Evolutionary conservation across 2,888 invertebrate species (phyloP), one percentile per base, ranked within the genome.

Genomic region (Ornithoptera priamus): DNA sequence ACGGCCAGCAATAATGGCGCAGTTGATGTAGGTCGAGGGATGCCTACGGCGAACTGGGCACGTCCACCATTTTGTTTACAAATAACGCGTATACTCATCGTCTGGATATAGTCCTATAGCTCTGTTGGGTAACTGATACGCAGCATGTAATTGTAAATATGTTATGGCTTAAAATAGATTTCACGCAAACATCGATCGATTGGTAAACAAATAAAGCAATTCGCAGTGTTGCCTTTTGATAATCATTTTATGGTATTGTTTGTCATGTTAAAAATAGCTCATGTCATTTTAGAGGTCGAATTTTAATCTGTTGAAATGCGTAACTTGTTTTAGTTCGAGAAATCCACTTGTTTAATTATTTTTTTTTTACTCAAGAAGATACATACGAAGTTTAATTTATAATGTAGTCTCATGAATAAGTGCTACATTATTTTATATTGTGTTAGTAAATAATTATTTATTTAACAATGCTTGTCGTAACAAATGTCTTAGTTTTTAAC

Each of bases 21-120:
- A 71, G 70, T 71, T 71, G 70, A 68, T 71, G 70, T 67, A 71
- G 70, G 70, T 71, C 67, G 70, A 61, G 64, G 63, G 65, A 67
- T 71, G 65, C 70, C 67, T 71, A 71, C 70, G 57, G 2, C 42
- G 67, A 64, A 8, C 7, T 30, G 67, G 57, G 64, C 70, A 71
- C 70, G 70, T 71, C 64, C 67, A 46, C 67, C 67, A 71, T 67
- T 64, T 62, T 71, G 61, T 71, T 71, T 71, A 71, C 70, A 64
- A 67, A 68, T 61, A 67, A 39, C 70, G 63, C 50, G 30, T n/a
- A 56, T 53, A 68, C 36, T 63, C 68, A 63, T 68, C 64, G 68
- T 56, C 62, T 63, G 59, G 24, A 60, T 63, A 59, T 62, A 63
- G 22, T 42, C 50, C n/a, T 60, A 62, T 62, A 62, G 22, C 4